Base-by-base conservation (phyloP, 2,797 vertebrate species). In the Thalassophryne amazonica region DNA sequence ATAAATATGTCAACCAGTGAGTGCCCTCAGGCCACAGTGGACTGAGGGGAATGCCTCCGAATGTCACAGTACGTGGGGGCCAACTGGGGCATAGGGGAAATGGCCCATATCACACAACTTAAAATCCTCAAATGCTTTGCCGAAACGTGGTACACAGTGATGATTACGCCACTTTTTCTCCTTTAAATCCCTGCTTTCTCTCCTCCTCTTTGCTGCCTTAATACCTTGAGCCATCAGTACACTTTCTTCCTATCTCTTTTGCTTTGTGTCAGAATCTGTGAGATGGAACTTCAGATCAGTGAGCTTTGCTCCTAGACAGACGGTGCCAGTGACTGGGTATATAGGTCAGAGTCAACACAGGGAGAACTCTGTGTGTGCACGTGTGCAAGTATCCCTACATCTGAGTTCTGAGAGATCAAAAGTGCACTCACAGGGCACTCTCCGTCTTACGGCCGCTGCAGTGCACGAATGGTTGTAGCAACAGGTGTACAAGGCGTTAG, bases 201-300 rank as follows among this genome's bases (percentile, higher is more conserved):
- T 38, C 9, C 34, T 17, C 35, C 14, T 35, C 46, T 36, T 43
- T 24, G 32, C 12, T 23, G 14, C 39, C 22, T 29, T 49, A 48
- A 60, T 38, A 45, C 24, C 41, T 37, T 55, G 22, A 56, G 37
- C 42, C 2, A 28, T 34, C 11, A 25, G 25, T 36, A 32, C 16
- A 4, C 17, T 41, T 12, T 16, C 21, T 60, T 12, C 14, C 12
- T 32, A 41, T 66, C 68, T 47, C 52, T 60, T 60, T 34, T 37
- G 69, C 37, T 63, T 46, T 47, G 48, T 69, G 62, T 71, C 66
- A 60, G 50, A 80, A 41, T 63, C 73, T 72, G 3, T 61, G 69
- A 77, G 62, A 78, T 81, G 71, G 71, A 75, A 73, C 78, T 58
- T 73, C 57, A 70, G 67, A 78, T 79, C 64, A 76, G 55, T 51